These are phyloP conservation scores for Galago senegalensis DNA, from an alignment of 2,797 vertebrate genomes.

Conservation along the genomic window DNA sequence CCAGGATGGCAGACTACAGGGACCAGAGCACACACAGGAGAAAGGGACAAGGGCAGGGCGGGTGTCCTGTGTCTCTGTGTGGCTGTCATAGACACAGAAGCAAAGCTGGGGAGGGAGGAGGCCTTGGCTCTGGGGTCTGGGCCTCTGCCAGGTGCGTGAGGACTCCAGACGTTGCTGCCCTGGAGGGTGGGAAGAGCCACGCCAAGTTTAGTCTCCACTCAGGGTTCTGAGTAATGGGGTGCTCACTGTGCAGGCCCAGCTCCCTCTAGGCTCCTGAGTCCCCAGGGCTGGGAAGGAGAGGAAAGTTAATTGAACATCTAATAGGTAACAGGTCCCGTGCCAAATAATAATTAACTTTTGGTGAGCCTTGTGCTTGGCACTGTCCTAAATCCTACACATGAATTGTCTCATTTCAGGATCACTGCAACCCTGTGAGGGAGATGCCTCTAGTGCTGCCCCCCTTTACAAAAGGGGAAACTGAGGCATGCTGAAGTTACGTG, in stretches of 20 bases:
- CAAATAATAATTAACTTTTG: slow-evolving; percentile 76
- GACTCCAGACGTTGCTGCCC: background rate
- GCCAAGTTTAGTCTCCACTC: background rate
- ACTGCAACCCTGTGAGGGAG: background rate
- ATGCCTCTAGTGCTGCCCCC: rapidly evolving
- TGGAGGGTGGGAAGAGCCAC: background rate
- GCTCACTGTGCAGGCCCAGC: slow-evolving; percentile 64
- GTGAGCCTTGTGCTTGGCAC: slow-evolving; percentile 16
- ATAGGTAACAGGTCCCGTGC: slow-evolving; percentile 38
- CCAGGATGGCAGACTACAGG: rapidly evolving
- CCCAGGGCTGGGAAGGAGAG: slow-evolving; percentile 71
- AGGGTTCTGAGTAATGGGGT: slow-evolving; percentile 74
- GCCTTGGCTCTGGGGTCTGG: background rate
- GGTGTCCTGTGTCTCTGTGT: background rate
- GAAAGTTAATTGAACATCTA: slow-evolving; percentile 70
- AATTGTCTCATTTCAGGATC: background rate
- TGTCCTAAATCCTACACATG: background rate
- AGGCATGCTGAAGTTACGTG: background rate
- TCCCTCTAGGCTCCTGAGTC: background rate
- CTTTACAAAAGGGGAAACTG: background rate
- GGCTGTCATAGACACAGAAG: background rate
- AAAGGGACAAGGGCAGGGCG: background rate
- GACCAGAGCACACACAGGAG: rapidly evolving
- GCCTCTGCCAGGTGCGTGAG: background rate
- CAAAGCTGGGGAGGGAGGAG: background rate